These are phyloP conservation scores for Parapristionchus giblindavisi DNA, from an alignment of 2,888 invertebrate species.

Conservation along the genomic window DNA sequence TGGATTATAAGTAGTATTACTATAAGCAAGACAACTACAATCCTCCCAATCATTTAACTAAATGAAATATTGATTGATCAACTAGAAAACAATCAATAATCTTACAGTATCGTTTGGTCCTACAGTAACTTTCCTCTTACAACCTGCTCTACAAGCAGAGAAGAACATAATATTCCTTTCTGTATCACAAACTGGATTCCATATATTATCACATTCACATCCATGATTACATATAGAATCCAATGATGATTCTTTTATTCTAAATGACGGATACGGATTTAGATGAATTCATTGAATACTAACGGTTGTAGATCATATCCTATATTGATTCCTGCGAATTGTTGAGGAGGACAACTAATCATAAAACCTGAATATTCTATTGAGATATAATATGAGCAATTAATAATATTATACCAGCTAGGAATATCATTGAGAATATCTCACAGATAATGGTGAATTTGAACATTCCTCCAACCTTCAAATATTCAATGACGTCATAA, in stretches of 20 bases:
- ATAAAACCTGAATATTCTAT: constrained; percentile 51
- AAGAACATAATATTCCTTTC: constrained; percentile 60
- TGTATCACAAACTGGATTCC: constrained; percentile 66
- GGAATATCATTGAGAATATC: constrained; percentile 60
- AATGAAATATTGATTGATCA: neutral
- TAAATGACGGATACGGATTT: neutral
- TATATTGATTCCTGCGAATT: constrained; percentile 67
- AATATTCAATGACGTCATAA: neutral
- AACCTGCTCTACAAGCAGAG: constrained; percentile 67
- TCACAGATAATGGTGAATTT: constrained; percentile 68
- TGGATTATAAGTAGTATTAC: neutral
- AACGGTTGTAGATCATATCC: constrained; percentile 50
- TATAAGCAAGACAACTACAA: constrained; percentile 17
- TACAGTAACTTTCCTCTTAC: constrained; percentile 46
- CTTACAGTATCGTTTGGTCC: neutral
- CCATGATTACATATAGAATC: constrained; percentile 53
- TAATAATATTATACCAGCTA: constrained; percentile 32
- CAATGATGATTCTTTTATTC: neutral
- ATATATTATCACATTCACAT: constrained; percentile 57
- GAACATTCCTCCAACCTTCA: constrained; percentile 67
- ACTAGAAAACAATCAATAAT: neutral
- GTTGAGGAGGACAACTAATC: constrained; percentile 65
- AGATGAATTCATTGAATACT: neutral
- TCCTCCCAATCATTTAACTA: constrained; percentile 27
- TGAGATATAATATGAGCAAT: neutral